Percentiles rank a stretch among this genome's conserved stretches.
These are phyloP conservation scores for Talpa occidentalis DNA, from an alignment of 2,113 vertebrate genomes.

Conservation along the genomic window DNA sequence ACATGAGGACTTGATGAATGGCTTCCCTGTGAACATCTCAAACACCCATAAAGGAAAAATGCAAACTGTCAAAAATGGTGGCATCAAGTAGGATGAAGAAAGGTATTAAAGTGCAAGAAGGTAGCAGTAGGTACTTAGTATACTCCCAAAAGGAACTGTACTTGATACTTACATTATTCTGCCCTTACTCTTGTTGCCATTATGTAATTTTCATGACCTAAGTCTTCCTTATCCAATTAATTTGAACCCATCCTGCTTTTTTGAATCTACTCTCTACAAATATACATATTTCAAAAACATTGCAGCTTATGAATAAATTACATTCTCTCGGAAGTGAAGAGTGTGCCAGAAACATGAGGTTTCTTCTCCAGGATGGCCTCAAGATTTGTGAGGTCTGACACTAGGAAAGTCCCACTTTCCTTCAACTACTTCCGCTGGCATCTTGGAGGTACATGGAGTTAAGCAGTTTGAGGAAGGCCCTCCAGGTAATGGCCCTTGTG, in stretches of 20 bases:
- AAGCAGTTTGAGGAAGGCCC: background rate
- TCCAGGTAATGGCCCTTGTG: background rate
- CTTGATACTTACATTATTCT: background rate
- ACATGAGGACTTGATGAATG: background rate
- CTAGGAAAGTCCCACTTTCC: background rate
- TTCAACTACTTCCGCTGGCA: background rate
- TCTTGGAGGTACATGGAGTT: too few relatives aligned
- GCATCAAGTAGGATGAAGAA: background rate
- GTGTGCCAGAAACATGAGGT: background rate
- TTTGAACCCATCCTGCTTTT: background rate
- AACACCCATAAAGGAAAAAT: background rate
- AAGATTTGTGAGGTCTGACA: background rate
- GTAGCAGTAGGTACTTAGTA: background rate
- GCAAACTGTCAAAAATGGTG: background rate
- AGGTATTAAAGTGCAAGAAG: background rate
- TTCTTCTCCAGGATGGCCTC: background rate
- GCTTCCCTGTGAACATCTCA: background rate
- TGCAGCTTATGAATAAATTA: background rate
- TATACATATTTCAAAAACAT: background rate
- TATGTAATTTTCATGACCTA: too few relatives aligned
- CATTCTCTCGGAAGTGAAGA: background rate
- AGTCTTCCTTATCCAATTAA: background rate
- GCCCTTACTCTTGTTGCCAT: background rate
- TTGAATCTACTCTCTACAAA: background rate
- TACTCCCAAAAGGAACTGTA: background rate